Conservation (phyloP, 2,797 vertebrate species). For the Lindbergichthys nudifrons region DNA sequence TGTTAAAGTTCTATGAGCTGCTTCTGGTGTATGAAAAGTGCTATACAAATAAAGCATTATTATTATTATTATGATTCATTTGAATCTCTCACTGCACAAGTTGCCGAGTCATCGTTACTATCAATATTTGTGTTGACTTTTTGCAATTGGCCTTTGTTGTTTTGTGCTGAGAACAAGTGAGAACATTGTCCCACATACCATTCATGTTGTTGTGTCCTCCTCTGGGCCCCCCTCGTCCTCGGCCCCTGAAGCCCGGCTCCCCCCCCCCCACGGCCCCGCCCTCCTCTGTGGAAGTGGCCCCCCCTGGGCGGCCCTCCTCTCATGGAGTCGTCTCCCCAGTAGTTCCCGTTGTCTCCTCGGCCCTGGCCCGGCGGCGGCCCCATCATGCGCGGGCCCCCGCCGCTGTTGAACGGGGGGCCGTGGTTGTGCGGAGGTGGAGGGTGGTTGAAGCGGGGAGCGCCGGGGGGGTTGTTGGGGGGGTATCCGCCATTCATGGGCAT, state of each 20-base stretch:
- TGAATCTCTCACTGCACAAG: no score
- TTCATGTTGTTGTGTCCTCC: conserved; percentile 90
- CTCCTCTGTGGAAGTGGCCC: conserved; percentile 89
- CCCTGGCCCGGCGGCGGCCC: conserved; percentile 89
- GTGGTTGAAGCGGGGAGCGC: conserved; percentile 88
- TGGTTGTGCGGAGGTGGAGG: conserved; percentile 89
- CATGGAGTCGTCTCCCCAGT: conserved; percentile 90
- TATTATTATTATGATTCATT: no score
- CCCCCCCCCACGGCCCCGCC: conserved; percentile 88
- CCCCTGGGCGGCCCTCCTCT: conserved; percentile 87
- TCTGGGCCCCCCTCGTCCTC: conserved; percentile 88
- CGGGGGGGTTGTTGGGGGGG: conserved; percentile 87
- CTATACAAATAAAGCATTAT: no score
- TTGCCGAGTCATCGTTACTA: no score
- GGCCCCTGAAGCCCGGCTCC: conserved; percentile 87
- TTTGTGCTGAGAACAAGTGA: no score
- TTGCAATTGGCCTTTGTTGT: no score
- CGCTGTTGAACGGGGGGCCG: conserved; percentile 81
- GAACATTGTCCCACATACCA: conserved; percentile 61
- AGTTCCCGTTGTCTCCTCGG: conserved; percentile 85
- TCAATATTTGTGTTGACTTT: no score
- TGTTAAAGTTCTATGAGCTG: no score
- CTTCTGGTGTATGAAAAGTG: no score
- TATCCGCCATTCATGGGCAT: conserved; percentile 91
- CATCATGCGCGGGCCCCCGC: conserved; percentile 88